phyloP scores from a whole-genome alignment of 35 echinoderm and acorn worm genomes.

The Ophiothrix spiculata region DNA sequence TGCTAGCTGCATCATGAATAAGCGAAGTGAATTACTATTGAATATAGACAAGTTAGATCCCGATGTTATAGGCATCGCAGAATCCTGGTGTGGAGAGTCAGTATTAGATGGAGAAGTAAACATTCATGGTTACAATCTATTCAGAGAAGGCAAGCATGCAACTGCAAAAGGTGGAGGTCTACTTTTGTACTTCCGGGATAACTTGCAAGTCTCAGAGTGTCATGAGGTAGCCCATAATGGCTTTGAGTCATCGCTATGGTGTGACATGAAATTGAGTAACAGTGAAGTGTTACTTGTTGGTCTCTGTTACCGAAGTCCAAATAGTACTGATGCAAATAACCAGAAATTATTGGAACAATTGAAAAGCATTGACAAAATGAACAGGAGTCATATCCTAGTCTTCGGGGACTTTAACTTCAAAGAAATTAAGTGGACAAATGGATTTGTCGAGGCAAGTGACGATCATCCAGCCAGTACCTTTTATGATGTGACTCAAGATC shows the following conservation, averaged over 20 bases:
- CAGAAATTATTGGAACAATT: neutral
- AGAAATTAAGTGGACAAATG: neutral
- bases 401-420: neutral
- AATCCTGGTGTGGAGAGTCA: conserved; percentile 1
- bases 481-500: conserved; percentile 16
- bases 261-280: neutral
- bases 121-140: neutral
- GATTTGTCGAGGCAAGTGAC: neutral
- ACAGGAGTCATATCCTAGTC: neutral
- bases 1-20: conserved; percentile 1
- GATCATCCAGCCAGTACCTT: neutral
- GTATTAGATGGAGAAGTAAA: conserved; percentile 14
- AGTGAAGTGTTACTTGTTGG: conserved; percentile 5
- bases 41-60: neutral
- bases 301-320: neutral
- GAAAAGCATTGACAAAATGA: neutral
- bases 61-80: neutral
- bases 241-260: conserved; percentile 19
- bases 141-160: neutral
- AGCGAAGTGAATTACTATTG: neutral
- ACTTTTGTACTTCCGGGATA: neutral
- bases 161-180: neutral
- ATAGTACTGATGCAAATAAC: conserved; percentile 4
- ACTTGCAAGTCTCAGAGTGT: neutral
- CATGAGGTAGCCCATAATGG: neutral